Base-by-base conservation (phyloP, 2,888 invertebrate species). In the Cheilosia scutellata region DNA sequence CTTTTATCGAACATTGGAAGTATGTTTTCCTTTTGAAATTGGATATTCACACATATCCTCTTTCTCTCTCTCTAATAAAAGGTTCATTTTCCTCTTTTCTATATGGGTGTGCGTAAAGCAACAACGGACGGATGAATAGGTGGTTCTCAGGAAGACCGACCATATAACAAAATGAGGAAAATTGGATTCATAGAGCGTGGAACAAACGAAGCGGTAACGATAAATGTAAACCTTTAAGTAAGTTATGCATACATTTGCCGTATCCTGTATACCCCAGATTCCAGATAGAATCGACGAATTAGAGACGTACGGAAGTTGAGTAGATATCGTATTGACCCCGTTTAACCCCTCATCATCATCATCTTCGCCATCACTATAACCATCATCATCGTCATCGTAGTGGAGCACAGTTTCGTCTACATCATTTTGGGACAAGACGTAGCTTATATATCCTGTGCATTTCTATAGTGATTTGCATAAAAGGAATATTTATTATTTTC, bases 401-500 rank as follows among this genome's bases (percentile, higher is more conserved):
- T 58, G 11, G 60, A 40, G 33, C 55, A 42, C 9, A 78, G 42
- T 20, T 6, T 33, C 49, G 49, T 71, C 40, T 58, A 63, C 49
- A 65, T 53, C 33, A 60, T 62, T 63, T 51, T 53, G 57, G 25
- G 60, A 40, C 51, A 57, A 49, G 70, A 31, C 49, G 13, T n/a
- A 55, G 66, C 49, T 77, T 71, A 71, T n/a, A 44, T 49, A 49
- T 74, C 44, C 58, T 49, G 51, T 51, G 37, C 68, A 75, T 51
- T 70, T 16, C 33, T 37, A 29, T 16, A 16, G 57, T 58, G 37
- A 79, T 84, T 84, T 84, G 53, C 83, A 79, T 84, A 65, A 68
- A 79, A 55, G 42, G 47, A 65, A 70, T 79, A 79, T 79, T 79
- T 84, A 84, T 78, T 79, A 70, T 68, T 78, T 82, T 82, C 82